These are phyloP conservation scores for Smittia aterrima DNA, from an alignment of 2,888 invertebrate genomes.

Conservation along the genomic window DNA sequence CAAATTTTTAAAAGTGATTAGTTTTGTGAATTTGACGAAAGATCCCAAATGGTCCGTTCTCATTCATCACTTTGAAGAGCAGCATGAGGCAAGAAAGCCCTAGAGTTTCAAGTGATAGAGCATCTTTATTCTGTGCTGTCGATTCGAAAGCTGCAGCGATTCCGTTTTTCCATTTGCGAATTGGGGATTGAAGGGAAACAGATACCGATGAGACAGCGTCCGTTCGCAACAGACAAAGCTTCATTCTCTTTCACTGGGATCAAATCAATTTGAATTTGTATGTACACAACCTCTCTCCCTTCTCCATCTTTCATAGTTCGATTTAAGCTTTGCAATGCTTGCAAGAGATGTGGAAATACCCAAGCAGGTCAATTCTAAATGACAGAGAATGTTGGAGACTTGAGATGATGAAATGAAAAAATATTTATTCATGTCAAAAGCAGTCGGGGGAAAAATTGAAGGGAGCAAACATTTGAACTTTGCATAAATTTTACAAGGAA, in stretches of 20 bases:
- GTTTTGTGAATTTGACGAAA: neutral
- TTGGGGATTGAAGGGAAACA: neutral
- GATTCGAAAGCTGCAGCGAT: neutral
- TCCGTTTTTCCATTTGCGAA: constrained; percentile 11
- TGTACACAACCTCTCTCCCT: too few relatives aligned
- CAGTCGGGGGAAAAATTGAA: neutral
- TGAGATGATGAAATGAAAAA: constrained; percentile 13
- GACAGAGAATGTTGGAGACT: constrained; percentile 8
- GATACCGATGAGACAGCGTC: neutral
- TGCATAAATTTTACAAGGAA: neutral
- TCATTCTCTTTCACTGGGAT: neutral
- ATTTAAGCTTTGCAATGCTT: too few relatives aligned
- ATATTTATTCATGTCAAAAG: neutral
- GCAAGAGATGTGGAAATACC: neutral
- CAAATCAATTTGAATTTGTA: constrained; percentile 13
- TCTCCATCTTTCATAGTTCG: too few relatives aligned
- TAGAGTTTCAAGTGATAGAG: neutral
- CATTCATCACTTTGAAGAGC: too few relatives aligned
- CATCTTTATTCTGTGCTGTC: neutral
- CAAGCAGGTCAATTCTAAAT: constrained; percentile 17
- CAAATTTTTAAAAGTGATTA: neutral
- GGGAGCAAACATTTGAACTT: neutral
- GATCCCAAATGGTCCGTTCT: neutral
- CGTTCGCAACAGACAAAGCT: neutral
- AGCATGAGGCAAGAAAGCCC: neutral